phyloP scores from a whole-genome alignment of 1,140 invertebrate genomes.

The Hycleus phaleratus region DNA sequence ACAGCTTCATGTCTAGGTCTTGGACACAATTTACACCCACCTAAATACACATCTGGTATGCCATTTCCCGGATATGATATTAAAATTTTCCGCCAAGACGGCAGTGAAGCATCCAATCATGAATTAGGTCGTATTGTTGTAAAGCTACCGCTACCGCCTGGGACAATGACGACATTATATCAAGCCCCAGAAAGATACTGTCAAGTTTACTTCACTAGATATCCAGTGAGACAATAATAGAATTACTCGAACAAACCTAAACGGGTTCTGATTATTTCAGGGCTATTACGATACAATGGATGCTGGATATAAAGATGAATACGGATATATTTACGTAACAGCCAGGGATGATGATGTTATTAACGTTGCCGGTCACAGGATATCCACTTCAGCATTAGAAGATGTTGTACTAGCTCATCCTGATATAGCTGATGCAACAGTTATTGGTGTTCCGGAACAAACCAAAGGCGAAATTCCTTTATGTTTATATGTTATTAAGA shows the following conservation, averaged over 20 bases:
- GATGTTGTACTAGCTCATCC: slow-evolving; percentile 79
- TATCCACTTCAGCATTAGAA: slow-evolving; percentile 82
- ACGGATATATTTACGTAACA: slow-evolving; percentile 81
- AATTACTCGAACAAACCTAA: not conserved
- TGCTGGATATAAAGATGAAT: slow-evolving; percentile 75
- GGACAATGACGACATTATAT: slow-evolving; percentile 75
- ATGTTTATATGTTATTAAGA: slow-evolving; percentile 70
- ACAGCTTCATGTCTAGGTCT: slow-evolving; percentile 76
- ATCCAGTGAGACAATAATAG: slow-evolving; percentile 50
- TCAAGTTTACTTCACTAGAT: slow-evolving; percentile 72
- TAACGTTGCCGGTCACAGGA: slow-evolving; percentile 85
- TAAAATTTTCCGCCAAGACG: slow-evolving; percentile 62
- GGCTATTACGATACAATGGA: slow-evolving; percentile 97
- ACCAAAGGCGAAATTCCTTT: slow-evolving; percentile 86
- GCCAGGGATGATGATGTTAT: slow-evolving; percentile 93
- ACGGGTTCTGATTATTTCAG: slow-evolving; percentile 42
- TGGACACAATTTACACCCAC: slow-evolving; percentile 53
- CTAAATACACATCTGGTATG: slow-evolving; percentile 62
- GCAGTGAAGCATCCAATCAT: slow-evolving; percentile 51
- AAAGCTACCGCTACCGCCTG: slow-evolving; percentile 82
- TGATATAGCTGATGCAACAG: slow-evolving; percentile 74
- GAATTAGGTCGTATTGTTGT: slow-evolving; percentile 79
- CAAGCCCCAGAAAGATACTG: slow-evolving; percentile 73
- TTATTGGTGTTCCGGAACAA: slow-evolving; percentile 79
- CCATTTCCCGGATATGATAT: slow-evolving; percentile 78